Conservation (phyloP, 2,888 invertebrate genomes). For the Ormyrus nitidulus region DNA sequence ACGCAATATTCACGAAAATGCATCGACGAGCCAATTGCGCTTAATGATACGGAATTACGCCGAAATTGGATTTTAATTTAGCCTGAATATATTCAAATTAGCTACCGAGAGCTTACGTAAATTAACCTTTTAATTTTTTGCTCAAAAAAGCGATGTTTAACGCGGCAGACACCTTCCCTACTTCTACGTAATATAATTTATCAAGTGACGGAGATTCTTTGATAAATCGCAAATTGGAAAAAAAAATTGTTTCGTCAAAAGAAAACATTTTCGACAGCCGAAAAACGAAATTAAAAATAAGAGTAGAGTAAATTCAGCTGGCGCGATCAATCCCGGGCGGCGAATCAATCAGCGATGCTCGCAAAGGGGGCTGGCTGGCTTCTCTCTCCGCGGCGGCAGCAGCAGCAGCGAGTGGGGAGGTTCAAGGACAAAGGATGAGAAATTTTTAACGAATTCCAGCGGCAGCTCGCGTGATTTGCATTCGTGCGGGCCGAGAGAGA, state of each 20-base stretch:
- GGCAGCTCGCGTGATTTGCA: constrained; percentile 61
- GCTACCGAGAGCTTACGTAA: constrained; percentile 71
- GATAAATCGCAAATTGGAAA: too few species aligned
- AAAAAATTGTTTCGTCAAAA: too few species aligned
- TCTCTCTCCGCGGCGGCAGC: neutral
- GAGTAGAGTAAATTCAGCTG: neutral
- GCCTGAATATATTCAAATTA: constrained; percentile 74
- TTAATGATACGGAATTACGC: constrained; percentile 74
- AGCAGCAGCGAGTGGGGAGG: constrained; percentile 50
- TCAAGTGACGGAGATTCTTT: too few species aligned
- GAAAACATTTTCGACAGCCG: too few species aligned
- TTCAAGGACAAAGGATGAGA: constrained; percentile 61
- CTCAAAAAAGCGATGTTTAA: too few species aligned
- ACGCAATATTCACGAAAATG: constrained; percentile 18
- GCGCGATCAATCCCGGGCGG: neutral
- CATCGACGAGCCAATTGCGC: constrained; percentile 64
- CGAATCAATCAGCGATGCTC: constrained; percentile 34
- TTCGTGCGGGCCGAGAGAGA: constrained; percentile 52
- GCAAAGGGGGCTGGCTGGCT: neutral
- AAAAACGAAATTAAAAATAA: too few species aligned
- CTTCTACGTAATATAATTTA: too few species aligned
- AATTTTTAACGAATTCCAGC: constrained; percentile 61
- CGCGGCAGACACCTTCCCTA: too few species aligned
- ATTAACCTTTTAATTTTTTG: constrained; percentile 66
- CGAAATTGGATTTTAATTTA: constrained; percentile 75